These are phyloP conservation scores for Maniola jurtina DNA, from an alignment of 1,140 invertebrate genomes.

Conservation along the genomic window DNA sequence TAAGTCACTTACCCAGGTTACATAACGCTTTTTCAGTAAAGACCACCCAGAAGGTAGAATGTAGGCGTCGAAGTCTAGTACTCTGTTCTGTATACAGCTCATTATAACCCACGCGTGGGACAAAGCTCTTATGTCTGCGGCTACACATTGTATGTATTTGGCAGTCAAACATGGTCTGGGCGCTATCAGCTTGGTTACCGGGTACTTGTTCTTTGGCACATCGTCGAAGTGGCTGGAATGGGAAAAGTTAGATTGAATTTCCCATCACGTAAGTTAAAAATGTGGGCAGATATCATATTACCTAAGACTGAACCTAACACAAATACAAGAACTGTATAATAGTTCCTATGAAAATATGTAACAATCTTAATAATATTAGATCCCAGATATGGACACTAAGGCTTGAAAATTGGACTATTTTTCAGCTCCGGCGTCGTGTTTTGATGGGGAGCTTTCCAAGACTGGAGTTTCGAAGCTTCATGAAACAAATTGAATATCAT, in stretches of 20 bases:
- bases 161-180: slow-evolving; percentile 81
- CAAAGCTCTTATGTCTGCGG: slow-evolving; percentile 74
- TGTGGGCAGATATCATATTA: no score
- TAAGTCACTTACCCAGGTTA: slow-evolving; percentile 66
- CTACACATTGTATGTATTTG: slow-evolving; percentile 80
- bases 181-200: slow-evolving; percentile 77
- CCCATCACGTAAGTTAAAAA: neutral
- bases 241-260: neutral
- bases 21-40: slow-evolving; percentile 66
- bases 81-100: slow-evolving; percentile 67
- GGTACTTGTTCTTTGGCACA: slow-evolving; percentile 78
- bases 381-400: no score
- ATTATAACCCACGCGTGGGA: slow-evolving; percentile 81
- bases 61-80: slow-evolving; percentile 64
- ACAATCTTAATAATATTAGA: no score
- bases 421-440: no score
- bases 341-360: no score
- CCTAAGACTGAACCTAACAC: no score
- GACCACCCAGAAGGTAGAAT: slow-evolving; percentile 79
- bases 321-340: no score
- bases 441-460: no score
- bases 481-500: no score
- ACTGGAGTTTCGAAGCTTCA: no score
- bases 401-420: no score
- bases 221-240: slow-evolving; percentile 76